Conservation (phyloP, 2,797 vertebrate genomes). For the Cyprinella venusta region DNA sequence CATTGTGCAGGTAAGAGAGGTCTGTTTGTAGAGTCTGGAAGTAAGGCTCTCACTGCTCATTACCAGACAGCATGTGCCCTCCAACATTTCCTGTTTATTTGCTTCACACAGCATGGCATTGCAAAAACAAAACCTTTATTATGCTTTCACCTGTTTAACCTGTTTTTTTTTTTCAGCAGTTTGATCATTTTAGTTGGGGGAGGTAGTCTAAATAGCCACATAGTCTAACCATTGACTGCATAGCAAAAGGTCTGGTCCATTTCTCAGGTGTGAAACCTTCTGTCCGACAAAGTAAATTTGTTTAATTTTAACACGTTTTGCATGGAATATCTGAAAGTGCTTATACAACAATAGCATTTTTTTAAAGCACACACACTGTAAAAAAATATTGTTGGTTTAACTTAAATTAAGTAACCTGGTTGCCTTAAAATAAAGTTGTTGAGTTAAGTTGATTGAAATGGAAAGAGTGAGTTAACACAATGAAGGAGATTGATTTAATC, state of each 20-base stretch:
- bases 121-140: conserved; percentile 11
- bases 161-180: neutral
- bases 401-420: too few relatives aligned
- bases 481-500: too few relatives aligned
- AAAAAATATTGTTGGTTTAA: too few relatives aligned
- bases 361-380: too few relatives aligned
- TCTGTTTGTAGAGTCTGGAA: conserved; percentile 42
- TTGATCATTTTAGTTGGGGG: neutral
- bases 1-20: conserved; percentile 51
- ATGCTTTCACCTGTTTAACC: conserved; percentile 17
- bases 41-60: conserved; percentile 39
- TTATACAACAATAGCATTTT: too few relatives aligned
- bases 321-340: neutral
- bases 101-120: conserved; percentile 14
- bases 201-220: neutral
- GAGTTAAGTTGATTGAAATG: too few relatives aligned
- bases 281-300: neutral
- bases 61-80: conserved; percentile 18
- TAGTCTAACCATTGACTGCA: neutral
- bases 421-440: too few relatives aligned
- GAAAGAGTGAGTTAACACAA: too few relatives aligned
- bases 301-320: neutral
- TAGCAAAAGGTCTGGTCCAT: neutral
- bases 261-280: neutral
- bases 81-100: conserved; percentile 47